Evolutionary conservation across 2,113 vertebrate species (phyloP), one percentile per base, ranked within the genome.

Genomic region (Psilopsiagon aurifrons): DNA sequence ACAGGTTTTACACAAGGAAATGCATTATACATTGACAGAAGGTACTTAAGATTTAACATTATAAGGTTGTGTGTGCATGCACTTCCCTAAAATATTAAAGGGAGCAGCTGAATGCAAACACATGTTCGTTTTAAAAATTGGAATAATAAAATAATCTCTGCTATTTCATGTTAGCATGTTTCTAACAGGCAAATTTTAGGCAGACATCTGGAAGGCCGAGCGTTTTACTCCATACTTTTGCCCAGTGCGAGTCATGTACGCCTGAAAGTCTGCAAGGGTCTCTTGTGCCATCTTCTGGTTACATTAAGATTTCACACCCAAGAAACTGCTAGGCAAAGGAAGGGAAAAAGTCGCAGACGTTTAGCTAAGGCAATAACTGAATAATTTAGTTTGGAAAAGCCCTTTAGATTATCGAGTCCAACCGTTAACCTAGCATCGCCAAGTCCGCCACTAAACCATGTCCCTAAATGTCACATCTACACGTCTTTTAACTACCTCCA

Each of bases 231-330:
- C 1, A 11, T 31, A 18, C 22, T 66, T 31, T 51, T 10, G 27
- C 71, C 81, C 10, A 5, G 2, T n/a, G 41, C 0, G 18, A 18
- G 1, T 46, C 35, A 3, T 0, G 17, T 14, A 4, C 35, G 47
- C 2, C n/a, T 11, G 1, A 44, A 60, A 37, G 9, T 9, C 73
- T 93, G 75, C 29, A 59, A 94, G 63, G 54, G 23, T 29, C 60
- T 96, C 67, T 59, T 57, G 59, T 87, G 94, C 96, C 97, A 97
- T 71, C 97, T 97, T 79, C 96, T 87, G 96, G 96, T 35, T 43
- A 5, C 10, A 39, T 1, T 8, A 46, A 62, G 46, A 11, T 52
- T 33, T 66, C 57, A 47, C 92, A 93, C 2, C 24, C 80, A 68
- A 28, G 52, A 47, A 86, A 59, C 29, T 15, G n/a, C n/a, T 11